A percentile compares a stretch with the other conserved stretches of the same genome.
These are phyloP conservation scores for Odontothrips loti DNA, from an alignment of 2,888 invertebrate species.

Conservation along the genomic window DNA sequence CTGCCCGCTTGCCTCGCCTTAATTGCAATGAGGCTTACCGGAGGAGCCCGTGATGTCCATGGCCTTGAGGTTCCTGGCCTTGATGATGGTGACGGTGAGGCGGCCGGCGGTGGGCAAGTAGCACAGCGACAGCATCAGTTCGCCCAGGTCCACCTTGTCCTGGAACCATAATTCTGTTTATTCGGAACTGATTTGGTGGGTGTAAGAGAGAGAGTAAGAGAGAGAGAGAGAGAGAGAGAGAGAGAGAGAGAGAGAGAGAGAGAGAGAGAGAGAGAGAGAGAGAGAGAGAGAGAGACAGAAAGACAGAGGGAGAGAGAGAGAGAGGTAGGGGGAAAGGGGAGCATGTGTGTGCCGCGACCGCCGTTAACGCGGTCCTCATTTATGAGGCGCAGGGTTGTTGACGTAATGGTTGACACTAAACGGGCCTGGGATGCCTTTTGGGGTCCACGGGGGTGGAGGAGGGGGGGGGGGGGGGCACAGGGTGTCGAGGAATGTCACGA, in stretches of 20 bases:
- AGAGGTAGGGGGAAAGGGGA: not conserved
- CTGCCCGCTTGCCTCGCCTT: too few relatives aligned
- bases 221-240: conserved; percentile 17
- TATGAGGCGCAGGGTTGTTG: too few relatives aligned
- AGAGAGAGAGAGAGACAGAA: not conserved
- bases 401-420: too few relatives aligned
- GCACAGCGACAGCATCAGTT: conserved; percentile 85
- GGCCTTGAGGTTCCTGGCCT: conserved; percentile 84
- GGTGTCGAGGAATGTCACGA: too few relatives aligned
- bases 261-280: not conserved
- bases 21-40: conserved; percentile 53
- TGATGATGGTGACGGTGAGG: conserved; percentile 84
- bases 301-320: not conserved
- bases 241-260: not conserved
- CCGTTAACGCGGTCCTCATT: too few relatives aligned
- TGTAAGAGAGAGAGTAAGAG: not conserved
- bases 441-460: too few relatives aligned
- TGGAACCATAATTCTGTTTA: conserved; percentile 43
- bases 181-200: too few relatives aligned
- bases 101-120: conserved; percentile 88
- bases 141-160: conserved; percentile 85
- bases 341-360: too few relatives aligned
- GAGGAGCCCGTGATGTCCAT: conserved; percentile 93
- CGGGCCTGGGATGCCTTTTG: too few relatives aligned
- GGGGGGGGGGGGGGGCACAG: too few relatives aligned